Base-by-base conservation (phyloP, 2,113 vertebrate genomes). In the Cebus imitator region DNA sequence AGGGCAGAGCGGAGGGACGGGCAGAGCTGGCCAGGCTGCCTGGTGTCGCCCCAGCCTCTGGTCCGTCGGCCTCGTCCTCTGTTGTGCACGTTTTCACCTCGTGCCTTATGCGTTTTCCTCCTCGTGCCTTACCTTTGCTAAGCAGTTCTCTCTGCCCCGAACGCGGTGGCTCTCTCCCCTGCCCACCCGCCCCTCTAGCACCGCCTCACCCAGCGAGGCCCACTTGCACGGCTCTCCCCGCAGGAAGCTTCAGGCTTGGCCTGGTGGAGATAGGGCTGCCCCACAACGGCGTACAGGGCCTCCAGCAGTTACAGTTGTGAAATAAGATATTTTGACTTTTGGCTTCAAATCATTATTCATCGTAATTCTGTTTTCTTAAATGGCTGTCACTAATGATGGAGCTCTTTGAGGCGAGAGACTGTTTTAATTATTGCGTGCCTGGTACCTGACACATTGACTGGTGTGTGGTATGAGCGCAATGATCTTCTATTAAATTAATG, bases 201-300 rank as follows among this genome's bases (percentile, higher is more conserved):
- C 30, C 6, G 30, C 6, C 66, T 6, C 32, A 35, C 5, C 30
- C 30, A 68, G 30, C 6, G 35, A 68, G 30, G 32, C 32, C 30
- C 30, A 32, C 2, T 14, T 35, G 66, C 4, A 11, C 58, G 2
- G 23, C 58, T 61, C 23, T 0, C 0, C 0, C 61, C 0, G 0
- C 12, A 6, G 11, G 61, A 30, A 70, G 66, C 17, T 20, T 70
- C 32, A n/a, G 17, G 16, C 6, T 18, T 35, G 32, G 27, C 25
- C 20, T 10, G n/a, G 48, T 55, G 11, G 13, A 8, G 1, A 35
- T 68, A 17, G 1, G 7, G 6, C 3, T 68, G 32, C 66, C 0
- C 12, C 43, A 68, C 48, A 35, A 4, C 50, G 0, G 52, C 10
- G 16, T 9, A 2, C 52, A 25, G 61, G 12, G 12, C 27, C 12